Evolutionary conservation across 1,140 invertebrate genomes (phyloP), one percentile per base, ranked within the genome.

Genomic region (Druon quercuslanigerum): DNA sequence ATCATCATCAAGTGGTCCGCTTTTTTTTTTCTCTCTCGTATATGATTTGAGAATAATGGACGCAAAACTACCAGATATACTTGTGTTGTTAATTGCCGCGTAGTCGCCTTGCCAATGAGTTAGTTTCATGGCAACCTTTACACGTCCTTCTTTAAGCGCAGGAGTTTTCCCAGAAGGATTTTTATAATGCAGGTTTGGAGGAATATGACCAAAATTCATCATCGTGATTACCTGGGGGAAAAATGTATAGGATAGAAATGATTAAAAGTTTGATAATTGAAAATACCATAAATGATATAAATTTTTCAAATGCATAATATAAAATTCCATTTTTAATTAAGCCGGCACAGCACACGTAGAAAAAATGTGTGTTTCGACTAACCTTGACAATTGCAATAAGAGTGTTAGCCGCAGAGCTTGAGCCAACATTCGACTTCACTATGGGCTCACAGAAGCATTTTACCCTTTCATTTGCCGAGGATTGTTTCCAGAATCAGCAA

Each of bases 161-260:
- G 92, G 90, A 73, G 95, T 95, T 72, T 95, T 92, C 50, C 92
- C 87, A 82, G 95, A 95, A 6, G 94, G 94, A 17, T 84, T 87
- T n/a, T 93, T 90, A 84, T 91, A 95, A 87, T 95, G 93, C 19
- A 96, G 90, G 87, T 95, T 96, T 11, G 93, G 92, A 46, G 95
- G 94, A 79, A 96, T 93, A 3, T 89, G 79, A 73, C 91, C 91
- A 51, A 90, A 87, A 84, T 95, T 92, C 91, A 95, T 94, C 50
- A 74, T 72, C 3, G 51, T 16, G 12, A 57, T 8, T 40, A 50
- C 17, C 40, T 72, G 40, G 17, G 50, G 3, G 9, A 57, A 33
- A 33, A 33, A 33, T 33, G 5, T 57, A 0, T 57, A 11, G 17
- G n/a, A 3, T 6, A 6, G 17, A 17, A 19, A 19, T 46, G 0